A percentile compares a stretch with the other conserved stretches of the same genome.
Evolutionary conservation across 2,888 invertebrate genomes (phyloP).

Genomic region (Trachelus stipa): DNA sequence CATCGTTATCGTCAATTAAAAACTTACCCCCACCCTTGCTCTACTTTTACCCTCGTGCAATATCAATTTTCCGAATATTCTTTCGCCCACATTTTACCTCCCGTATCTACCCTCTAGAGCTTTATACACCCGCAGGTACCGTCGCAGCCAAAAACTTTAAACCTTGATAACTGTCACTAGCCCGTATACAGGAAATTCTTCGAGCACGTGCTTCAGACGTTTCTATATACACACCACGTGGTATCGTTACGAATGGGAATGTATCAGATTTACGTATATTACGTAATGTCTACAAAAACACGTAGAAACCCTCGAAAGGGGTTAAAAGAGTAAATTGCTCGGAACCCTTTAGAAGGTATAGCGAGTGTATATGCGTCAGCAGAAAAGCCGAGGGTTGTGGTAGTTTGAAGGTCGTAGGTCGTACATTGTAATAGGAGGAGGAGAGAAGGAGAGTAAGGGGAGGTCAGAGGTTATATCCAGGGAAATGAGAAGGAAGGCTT

Average conservation of each 20-base stretch:
- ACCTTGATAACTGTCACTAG: too few relatives aligned
- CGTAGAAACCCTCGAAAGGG: background rate
- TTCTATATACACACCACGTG: too few relatives aligned
- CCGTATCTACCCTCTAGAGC: background rate
- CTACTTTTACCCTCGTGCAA: background rate
- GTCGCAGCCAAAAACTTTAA: too few relatives aligned
- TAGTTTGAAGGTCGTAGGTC: background rate
- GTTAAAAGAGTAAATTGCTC: background rate
- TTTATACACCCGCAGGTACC: too few relatives aligned
- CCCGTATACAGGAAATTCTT: too few relatives aligned
- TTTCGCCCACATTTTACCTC: background rate
- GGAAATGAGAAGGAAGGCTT: background rate
- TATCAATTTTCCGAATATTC: background rate
- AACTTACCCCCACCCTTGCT: background rate
- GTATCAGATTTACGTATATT: too few relatives aligned
- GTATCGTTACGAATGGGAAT: too few relatives aligned
- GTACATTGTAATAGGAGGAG: background rate
- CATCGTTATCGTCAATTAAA: background rate
- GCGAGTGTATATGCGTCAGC: background rate
- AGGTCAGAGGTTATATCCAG: background rate
- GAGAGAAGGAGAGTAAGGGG: too few relatives aligned
- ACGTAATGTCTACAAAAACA: background rate
- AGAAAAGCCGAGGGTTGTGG: background rate
- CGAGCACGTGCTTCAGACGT: too few relatives aligned
- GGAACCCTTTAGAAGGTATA: background rate